Evolutionary conservation across 2,797 vertebrate species (phyloP).

Genomic region (Tadarida brasiliensis): DNA sequence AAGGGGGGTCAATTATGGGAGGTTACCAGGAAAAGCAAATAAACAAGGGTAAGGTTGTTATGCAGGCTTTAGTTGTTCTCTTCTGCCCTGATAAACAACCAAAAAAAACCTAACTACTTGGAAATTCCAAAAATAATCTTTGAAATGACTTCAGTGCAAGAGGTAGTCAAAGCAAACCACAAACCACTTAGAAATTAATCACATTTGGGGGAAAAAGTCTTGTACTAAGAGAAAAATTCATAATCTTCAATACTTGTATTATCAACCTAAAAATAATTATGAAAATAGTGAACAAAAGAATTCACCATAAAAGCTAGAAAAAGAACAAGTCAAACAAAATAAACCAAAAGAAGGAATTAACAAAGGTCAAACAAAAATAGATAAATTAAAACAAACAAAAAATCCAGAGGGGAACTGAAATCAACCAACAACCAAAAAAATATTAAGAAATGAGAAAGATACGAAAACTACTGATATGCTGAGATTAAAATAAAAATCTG

Average conservation of each 20-base stretch:
- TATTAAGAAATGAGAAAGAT: not conserved
- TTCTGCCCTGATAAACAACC: not conserved
- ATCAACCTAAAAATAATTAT: slow-evolving; percentile 25
- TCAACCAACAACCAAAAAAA: not conserved
- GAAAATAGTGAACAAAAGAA: slow-evolving; percentile 12
- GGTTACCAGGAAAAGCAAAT: no score
- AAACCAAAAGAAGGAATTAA: not conserved
- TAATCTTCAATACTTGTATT: not conserved
- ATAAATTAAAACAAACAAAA: not conserved
- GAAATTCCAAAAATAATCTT: slow-evolving; percentile 20
- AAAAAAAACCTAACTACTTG: not conserved
- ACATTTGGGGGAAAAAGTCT: not conserved
- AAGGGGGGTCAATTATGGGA: no score
- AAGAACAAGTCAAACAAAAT: slow-evolving; percentile 29
- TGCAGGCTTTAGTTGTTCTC: not conserved
- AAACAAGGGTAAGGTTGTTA: no score
- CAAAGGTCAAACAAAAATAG: slow-evolving; percentile 40
- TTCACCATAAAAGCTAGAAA: not conserved
- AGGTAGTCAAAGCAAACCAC: not conserved
- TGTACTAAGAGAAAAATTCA: not conserved
- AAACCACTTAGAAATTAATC: slow-evolving; percentile 43
- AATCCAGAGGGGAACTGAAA: not conserved
- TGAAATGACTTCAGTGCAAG: not conserved
- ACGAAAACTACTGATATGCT: not conserved
- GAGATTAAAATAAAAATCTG: not conserved